A percentile compares a stretch with the other conserved stretches of the same genome.
Conservation (phyloP, 2,888 invertebrate genomes). For the Sericinus montela region DNA sequence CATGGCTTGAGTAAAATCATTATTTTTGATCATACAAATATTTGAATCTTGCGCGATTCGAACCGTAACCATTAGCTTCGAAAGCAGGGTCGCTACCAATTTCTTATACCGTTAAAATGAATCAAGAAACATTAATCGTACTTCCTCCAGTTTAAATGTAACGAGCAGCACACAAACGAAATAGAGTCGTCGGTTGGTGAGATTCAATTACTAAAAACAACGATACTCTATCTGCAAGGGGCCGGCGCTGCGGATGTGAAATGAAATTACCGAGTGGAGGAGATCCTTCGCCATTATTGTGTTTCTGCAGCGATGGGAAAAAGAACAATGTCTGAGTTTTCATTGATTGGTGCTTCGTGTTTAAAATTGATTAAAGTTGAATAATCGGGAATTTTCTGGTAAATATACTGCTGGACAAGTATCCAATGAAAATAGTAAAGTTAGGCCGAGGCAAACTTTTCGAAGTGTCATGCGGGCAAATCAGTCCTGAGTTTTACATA, state of each 20-base stretch:
- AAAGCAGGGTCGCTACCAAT: too few relatives aligned
- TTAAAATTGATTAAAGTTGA: too few relatives aligned
- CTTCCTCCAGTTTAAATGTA: not conserved
- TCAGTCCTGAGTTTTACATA: too few relatives aligned
- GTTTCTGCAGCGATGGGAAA: not conserved
- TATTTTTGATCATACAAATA: too few relatives aligned
- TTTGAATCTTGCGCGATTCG: too few relatives aligned
- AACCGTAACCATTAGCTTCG: too few relatives aligned
- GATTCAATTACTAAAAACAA: slow-evolving; percentile 9
- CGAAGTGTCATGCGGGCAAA: too few relatives aligned
- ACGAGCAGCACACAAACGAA: not conserved
- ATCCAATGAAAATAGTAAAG: too few relatives aligned
- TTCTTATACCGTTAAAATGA: not conserved
- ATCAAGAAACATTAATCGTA: not conserved
- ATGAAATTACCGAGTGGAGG: slow-evolving; percentile 5
- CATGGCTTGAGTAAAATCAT: too few relatives aligned
- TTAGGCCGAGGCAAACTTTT: too few relatives aligned
- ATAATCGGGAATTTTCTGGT: too few relatives aligned
- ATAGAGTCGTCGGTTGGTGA: not conserved
- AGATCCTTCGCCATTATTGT: not conserved
- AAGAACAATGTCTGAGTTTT: not conserved
- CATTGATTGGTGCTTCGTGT: not conserved
- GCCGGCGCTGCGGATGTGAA: not conserved
- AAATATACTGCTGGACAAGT: too few relatives aligned
- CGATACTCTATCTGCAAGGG: not conserved